Base-by-base conservation (phyloP, 2,797 vertebrate species). In the Sebastes iracundus region DNA sequence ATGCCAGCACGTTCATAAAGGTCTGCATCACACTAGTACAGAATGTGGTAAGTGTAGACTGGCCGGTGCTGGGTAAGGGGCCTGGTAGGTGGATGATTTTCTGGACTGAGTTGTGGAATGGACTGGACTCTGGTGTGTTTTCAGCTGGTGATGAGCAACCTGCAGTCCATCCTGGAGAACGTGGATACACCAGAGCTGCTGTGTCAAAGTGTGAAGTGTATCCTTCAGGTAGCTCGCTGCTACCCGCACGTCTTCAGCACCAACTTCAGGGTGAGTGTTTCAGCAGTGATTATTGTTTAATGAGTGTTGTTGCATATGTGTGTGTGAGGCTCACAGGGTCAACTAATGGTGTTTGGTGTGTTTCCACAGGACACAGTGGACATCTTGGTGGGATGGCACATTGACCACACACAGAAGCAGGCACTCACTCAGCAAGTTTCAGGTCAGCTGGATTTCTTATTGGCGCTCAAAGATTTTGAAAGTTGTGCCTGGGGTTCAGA, bases 201-300 rank as follows among this genome's bases (percentile, higher is more conserved):
- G 85, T 99, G 98, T 92, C 98, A 98, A 87, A 99, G 98, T 92
- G 99, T 99, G 42, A 98, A 95, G 87, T 99, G 99, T 86, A 99
- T 99, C 90, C 97, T 99, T 82, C 93, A 98, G 92, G 97, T 99
- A 94, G 97, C 99, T 46, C 97, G 97, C 82, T 97, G 97, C 92
- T 99, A 99, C 93, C 99, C 99, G 0, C 99, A 99, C 82, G 96
- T 99, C 88, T 99, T 99, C 95, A 99, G 98, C 93, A 98, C 98
- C 86, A 99, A 99, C 95, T 99, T 99, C 91, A 97, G 98, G 95
- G 99, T 99, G 86, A 96, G 97, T 60, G 5, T 62, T 55, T 32
- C 5, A 53, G 22, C 28, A 13, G 0, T 1, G 7, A 7, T 13
- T 23, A 6, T n/a, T 53, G 49, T 0, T 0, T 49, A 49, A 49